phyloP scores from a whole-genome alignment of 2,888 invertebrate species.

The Melinaea menophilus region DNA sequence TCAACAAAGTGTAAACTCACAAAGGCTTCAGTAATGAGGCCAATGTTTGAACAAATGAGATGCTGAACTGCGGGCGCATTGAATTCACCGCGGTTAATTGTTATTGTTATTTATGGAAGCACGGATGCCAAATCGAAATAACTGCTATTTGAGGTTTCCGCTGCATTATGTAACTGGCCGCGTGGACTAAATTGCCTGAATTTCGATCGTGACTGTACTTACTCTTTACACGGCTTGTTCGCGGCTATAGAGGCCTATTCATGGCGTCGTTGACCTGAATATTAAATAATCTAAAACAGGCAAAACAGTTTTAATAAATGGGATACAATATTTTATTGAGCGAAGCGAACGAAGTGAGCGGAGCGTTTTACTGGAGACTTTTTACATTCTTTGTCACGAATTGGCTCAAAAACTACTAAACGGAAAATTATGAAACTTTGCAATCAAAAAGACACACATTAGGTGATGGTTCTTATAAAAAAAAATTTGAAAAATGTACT shows the following conservation, averaged over 20 bases:
- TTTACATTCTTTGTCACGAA: no score
- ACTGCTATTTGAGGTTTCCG: constrained; percentile 32
- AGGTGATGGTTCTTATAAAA: no score
- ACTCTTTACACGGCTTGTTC: constrained; percentile 5
- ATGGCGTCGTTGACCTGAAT: not conserved
- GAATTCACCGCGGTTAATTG: constrained; percentile 30
- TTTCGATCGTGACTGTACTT: constrained; percentile 14
- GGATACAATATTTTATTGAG: no score
- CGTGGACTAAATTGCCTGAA: constrained; percentile 16
- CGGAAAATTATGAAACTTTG: no score
- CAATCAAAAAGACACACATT: no score
- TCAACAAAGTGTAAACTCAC: constrained; percentile 6
- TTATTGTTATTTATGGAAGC: constrained; percentile 33
- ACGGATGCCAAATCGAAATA: constrained; percentile 32
- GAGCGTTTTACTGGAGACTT: no score
- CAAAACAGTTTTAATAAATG: not conserved
- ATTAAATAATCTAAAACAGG: not conserved
- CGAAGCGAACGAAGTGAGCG: no score
- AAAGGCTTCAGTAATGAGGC: constrained; percentile 26
- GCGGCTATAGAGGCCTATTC: not conserved
- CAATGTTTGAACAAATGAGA: constrained; percentile 32
- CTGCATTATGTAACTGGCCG: constrained; percentile 24
- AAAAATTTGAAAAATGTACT: no score
- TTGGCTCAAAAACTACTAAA: no score
- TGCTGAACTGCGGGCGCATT: constrained; percentile 27